phyloP scores from a whole-genome alignment of 1,140 invertebrate genomes.

The Maconellicoccus hirsutus region DNA sequence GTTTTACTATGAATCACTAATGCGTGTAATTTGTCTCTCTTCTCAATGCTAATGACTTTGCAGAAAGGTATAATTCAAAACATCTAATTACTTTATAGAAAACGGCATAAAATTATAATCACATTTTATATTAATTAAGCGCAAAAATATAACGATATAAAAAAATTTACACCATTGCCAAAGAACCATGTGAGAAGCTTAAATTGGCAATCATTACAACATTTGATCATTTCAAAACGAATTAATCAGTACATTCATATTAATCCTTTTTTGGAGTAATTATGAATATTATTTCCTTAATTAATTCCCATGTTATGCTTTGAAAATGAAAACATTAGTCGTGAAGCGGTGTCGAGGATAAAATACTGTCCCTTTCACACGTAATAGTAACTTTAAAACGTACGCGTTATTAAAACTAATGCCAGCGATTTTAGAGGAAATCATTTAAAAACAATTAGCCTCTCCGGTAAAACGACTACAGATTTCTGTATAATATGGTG shows the following conservation, averaged over 20 bases:
- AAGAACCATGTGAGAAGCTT: not conserved
- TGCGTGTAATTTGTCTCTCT: no score
- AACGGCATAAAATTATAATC: no score
- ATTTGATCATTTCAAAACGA: constrained; percentile 5
- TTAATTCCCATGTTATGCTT: not conserved
- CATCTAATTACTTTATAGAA: no score
- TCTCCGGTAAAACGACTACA: not conserved
- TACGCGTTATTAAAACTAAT: constrained; percentile 18
- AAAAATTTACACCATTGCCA: no score
- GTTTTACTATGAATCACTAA: no score
- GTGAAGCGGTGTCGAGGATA: not conserved
- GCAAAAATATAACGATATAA: no score
- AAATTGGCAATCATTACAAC: not conserved
- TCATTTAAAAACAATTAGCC: constrained; percentile 22
- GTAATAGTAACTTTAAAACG: constrained; percentile 11
- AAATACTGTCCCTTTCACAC: constrained; percentile 3
- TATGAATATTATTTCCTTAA: constrained; percentile 10
- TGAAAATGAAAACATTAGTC: constrained; percentile 2
- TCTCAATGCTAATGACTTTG: no score
- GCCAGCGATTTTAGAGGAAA: constrained; percentile 8
- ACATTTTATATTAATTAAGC: no score
- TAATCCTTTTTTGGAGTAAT: not conserved
- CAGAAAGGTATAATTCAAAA: no score
- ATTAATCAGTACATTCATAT: constrained; percentile 5
- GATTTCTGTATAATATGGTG: constrained; percentile 1